Evolutionary conservation across 2,888 invertebrate genomes (phyloP).

Genomic region (Nomada ferruginata): DNA sequence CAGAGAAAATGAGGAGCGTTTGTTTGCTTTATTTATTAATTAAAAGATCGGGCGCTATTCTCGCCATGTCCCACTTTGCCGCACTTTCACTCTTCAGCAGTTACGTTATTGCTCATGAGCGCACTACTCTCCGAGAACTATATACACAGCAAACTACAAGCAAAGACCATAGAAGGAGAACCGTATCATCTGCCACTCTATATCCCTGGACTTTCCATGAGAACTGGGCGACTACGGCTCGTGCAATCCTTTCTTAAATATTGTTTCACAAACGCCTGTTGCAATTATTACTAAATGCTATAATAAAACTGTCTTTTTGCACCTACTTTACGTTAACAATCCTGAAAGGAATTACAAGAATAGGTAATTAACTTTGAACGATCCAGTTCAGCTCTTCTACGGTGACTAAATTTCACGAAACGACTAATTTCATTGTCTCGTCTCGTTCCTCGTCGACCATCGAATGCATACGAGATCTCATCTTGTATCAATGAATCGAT

Average conservation of each 20-base stretch:
- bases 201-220: constrained; percentile 64
- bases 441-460: too few relatives aligned
- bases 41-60: constrained; percentile 72
- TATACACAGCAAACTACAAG: constrained; percentile 51
- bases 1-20: constrained; percentile 48
- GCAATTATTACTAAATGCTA: constrained; percentile 62
- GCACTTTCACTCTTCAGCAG: constrained; percentile 83
- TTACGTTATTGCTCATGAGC: constrained; percentile 81
- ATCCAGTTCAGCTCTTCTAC: not conserved
- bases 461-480: not conserved
- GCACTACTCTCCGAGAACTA: constrained; percentile 64
- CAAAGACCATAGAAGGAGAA: constrained; percentile 50
- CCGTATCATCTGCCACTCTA: constrained; percentile 62
- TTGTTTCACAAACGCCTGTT: constrained; percentile 61
- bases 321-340: constrained; percentile 3
- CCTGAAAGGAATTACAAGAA: not conserved
- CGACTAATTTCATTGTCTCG: not conserved
- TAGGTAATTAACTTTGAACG: constrained; percentile 4
- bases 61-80: constrained; percentile 77
- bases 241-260: constrained; percentile 53
- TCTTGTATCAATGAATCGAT: not conserved
- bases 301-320: constrained; percentile 35
- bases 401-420: not conserved
- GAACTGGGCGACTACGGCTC: constrained; percentile 66
- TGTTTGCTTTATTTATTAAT: constrained; percentile 77